phyloP scores from a whole-genome alignment of 1,140 invertebrate species.

The Plutomurus gul region DNA sequence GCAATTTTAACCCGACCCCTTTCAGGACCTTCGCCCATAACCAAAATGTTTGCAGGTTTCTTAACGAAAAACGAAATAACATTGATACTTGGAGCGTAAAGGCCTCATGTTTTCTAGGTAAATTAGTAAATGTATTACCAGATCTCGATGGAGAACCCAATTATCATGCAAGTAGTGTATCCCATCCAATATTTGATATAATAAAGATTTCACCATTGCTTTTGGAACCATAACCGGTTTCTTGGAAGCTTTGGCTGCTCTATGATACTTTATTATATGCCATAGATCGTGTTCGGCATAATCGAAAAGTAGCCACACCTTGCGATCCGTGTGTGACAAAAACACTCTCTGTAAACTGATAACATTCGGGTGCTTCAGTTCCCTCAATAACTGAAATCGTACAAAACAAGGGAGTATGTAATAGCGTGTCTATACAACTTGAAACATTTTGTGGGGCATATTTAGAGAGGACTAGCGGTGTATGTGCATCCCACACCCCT shows the following conservation, averaged over 20 bases:
- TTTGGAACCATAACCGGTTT: conserved; percentile 95
- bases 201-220: conserved; percentile 95
- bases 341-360: conserved; percentile 97
- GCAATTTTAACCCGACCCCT: conserved; percentile 97
- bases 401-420: not conserved
- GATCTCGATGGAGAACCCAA: conserved; percentile 98
- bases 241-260: conserved; percentile 97
- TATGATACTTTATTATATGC: conserved; percentile 99
- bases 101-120: no score
- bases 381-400: conserved; percentile 82
- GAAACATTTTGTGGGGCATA: no score
- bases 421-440: not conserved
- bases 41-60: conserved; percentile 99
- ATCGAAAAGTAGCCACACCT: conserved; percentile 98
- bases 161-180: conserved; percentile 99
- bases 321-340: conserved; percentile 93
- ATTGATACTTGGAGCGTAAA: no score
- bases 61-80: conserved; percentile 58
- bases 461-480: not conserved
- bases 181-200: conserved; percentile 98
- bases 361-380: conserved; percentile 97
- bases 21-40: conserved; percentile 98
- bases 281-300: conserved; percentile 99
- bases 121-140: conserved; percentile 65
- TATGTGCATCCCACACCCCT: no score